Conservation (phyloP, 2,113 vertebrate genomes). For the Pituophis catenifer region DNA sequence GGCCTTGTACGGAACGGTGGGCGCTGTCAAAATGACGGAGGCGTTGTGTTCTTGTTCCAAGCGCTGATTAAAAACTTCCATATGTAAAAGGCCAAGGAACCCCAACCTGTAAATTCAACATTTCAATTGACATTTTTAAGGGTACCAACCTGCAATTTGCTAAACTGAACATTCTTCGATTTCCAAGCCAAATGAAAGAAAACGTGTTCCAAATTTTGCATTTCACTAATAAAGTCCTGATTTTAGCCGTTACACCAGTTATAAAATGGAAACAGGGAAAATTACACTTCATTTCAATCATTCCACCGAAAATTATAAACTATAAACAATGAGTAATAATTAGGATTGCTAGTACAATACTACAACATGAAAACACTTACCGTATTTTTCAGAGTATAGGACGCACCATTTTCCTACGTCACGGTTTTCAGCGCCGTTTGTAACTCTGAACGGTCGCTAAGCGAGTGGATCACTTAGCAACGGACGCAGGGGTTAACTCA, state of each 20-base stretch:
- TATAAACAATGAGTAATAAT: background rate
- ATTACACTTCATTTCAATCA: background rate
- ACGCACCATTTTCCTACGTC: no score
- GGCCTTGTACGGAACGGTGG: constrained; percentile 94
- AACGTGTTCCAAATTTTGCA: background rate
- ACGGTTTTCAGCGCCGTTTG: no score
- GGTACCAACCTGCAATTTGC: background rate
- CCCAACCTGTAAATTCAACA: constrained; percentile 78
- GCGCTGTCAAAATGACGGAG: constrained; percentile 90
- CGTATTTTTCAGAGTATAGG: no score
- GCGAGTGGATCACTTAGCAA: no score
- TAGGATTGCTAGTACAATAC: background rate
- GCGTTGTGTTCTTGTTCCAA: constrained; percentile 95
- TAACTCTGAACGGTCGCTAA: no score
- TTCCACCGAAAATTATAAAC: background rate
- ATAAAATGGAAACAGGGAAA: background rate
- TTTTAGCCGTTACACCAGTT: background rate
- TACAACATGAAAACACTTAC: no score
- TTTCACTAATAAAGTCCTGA: background rate
- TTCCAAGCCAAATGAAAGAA: background rate
- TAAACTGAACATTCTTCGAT: background rate
- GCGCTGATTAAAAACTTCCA: constrained; percentile 98
- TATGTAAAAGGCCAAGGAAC: constrained; percentile 93
- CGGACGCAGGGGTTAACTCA: constrained; percentile 56
- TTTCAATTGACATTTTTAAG: background rate